Evolutionary conservation across 2,797 vertebrate species (phyloP).

Genomic region (Threskiornis aethiopicus): DNA sequence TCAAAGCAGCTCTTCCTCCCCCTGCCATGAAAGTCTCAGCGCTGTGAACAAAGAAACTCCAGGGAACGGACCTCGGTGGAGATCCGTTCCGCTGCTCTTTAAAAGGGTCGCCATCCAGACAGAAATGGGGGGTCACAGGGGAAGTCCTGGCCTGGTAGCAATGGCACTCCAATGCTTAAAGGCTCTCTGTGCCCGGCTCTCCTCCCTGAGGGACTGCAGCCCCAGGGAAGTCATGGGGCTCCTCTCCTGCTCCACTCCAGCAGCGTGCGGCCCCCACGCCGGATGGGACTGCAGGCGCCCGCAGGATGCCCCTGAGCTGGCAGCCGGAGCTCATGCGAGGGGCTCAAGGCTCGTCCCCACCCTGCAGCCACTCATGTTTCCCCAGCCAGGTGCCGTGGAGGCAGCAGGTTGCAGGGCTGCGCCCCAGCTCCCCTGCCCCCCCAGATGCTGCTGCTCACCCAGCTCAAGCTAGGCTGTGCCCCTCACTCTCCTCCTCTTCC

Average conservation of each 20-base stretch:
- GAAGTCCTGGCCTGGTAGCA: constrained; percentile 24
- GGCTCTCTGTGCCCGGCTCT: neutral
- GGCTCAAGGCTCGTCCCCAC: neutral
- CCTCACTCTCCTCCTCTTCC: neutral
- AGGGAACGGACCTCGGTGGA: constrained; percentile 46
- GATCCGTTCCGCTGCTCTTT: constrained; percentile 44
- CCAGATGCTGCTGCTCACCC: neutral
- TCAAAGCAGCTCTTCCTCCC: constrained; percentile 31
- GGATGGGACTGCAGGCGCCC: accelerated
- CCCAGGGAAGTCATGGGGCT: neutral
- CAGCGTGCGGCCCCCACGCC: accelerated
- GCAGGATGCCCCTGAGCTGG: accelerated
- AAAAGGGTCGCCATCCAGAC: constrained; percentile 41
- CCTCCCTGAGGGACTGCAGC: neutral
- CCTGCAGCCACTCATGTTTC: accelerated
- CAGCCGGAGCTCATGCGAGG: accelerated
- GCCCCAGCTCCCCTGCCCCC: accelerated
- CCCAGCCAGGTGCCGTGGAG: accelerated
- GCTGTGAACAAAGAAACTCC: constrained; percentile 6
- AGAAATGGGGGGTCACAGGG: constrained; percentile 10
- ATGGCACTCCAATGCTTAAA: neutral
- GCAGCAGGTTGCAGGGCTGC: neutral
- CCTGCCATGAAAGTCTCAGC: constrained; percentile 41
- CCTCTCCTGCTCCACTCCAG: neutral
- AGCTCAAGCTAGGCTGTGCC: neutral